phyloP scores from a whole-genome alignment of 2,888 invertebrate species.

The Melinaea menophilus region DNA sequence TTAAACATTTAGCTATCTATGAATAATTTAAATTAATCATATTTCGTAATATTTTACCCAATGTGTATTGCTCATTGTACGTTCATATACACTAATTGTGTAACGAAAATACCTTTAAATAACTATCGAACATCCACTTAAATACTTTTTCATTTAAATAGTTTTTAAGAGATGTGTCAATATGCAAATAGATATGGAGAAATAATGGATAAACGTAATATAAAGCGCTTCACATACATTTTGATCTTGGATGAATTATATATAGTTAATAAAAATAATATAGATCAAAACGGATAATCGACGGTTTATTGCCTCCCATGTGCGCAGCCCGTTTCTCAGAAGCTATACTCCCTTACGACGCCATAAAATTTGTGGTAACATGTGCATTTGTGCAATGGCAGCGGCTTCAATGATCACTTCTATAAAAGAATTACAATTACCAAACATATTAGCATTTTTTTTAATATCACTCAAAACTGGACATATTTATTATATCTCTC shows the following conservation, averaged over 20 bases:
- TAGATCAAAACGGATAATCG: conserved; percentile 56
- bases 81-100: too few relatives aligned
- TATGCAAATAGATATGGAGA: too few relatives aligned
- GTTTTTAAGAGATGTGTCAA: too few relatives aligned
- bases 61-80: too few relatives aligned
- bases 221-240: too few relatives aligned
- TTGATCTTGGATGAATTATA: not conserved
- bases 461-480: not conserved
- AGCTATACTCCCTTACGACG: conserved; percentile 65
- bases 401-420: conserved; percentile 12
- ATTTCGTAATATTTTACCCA: too few relatives aligned
- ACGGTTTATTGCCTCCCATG: conserved; percentile 67
- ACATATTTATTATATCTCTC: not conserved
- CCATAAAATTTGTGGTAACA: conserved; percentile 74
- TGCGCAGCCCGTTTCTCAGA: conserved; percentile 67
- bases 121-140: too few relatives aligned
- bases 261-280: conserved; percentile 2
- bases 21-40: too few relatives aligned
- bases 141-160: too few relatives aligned
- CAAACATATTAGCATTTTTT: not conserved
- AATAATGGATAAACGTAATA: too few relatives aligned
- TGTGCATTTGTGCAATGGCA: conserved; percentile 50
- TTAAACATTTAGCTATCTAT: too few relatives aligned
- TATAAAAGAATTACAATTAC: not conserved
- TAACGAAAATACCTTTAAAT: too few relatives aligned